A percentile compares a stretch with the other conserved stretches of the same genome.
phyloP scores from a whole-genome alignment of 2,113 vertebrate species.

The Phyllostomus hastatus region DNA sequence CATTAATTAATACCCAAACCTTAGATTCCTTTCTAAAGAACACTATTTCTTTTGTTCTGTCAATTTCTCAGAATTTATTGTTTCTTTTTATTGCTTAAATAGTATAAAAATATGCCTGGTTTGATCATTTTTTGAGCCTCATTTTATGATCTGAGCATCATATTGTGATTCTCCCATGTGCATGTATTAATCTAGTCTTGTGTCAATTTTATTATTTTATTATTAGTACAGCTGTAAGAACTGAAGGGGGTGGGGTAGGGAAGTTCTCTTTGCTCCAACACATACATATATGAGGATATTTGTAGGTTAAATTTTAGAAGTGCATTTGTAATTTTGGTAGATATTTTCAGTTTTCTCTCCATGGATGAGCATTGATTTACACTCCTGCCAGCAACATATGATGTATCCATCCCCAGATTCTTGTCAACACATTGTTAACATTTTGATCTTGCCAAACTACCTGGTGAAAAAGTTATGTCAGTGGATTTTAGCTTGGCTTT shows the following conservation, averaged over 20 bases:
- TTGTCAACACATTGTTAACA: not conserved
- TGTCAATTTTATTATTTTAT: not conserved
- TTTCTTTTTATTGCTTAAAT: not conserved
- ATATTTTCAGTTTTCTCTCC: not conserved
- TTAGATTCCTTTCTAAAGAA: not conserved
- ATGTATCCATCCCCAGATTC: not conserved
- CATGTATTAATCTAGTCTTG: not conserved
- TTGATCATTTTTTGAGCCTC: not conserved
- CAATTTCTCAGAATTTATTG: not conserved
- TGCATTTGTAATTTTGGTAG: not conserved
- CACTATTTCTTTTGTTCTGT: not conserved
- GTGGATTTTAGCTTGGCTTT: not conserved
- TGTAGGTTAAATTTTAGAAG: not conserved
- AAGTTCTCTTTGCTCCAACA: not conserved
- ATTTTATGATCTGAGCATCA: not conserved
- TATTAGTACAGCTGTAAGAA: not conserved
- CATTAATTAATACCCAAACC: not conserved
- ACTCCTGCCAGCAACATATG: not conserved
- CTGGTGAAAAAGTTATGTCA: not conserved
- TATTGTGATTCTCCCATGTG: not conserved
- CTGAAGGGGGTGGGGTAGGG: not conserved
- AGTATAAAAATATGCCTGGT: not conserved
- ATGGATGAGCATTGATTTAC: not conserved
- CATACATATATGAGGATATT: not conserved
- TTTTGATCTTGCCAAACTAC: not conserved